phyloP scores from a whole-genome alignment of 2,113 vertebrate genomes.

The Andinoacara biseriatus region DNA sequence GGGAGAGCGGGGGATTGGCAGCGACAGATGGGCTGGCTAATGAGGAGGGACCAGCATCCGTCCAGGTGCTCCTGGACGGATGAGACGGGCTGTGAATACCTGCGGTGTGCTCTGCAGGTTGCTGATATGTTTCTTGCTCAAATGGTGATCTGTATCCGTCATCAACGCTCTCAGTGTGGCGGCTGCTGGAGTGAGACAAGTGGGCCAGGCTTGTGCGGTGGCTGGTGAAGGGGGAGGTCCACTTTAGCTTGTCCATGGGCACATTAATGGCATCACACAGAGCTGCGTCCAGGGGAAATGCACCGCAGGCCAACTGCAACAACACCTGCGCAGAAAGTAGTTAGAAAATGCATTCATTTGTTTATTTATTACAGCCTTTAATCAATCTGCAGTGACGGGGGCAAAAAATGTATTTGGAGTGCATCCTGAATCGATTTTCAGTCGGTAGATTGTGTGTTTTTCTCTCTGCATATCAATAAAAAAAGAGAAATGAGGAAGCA shows the following conservation, averaged over 20 bases:
- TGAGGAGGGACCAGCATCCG: constrained; percentile 38
- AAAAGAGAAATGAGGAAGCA: background rate
- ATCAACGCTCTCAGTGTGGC: constrained; percentile 52
- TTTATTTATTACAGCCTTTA: background rate
- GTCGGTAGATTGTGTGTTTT: background rate
- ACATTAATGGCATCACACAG: constrained; percentile 86
- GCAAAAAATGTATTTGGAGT: background rate
- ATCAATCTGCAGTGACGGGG: background rate
- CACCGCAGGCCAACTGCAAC: constrained; percentile 91
- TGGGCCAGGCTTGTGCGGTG: constrained; percentile 85
- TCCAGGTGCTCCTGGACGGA: constrained; percentile 46
- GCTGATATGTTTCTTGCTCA: constrained; percentile 44
- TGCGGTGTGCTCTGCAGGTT: constrained; percentile 32
- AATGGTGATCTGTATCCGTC: constrained; percentile 20
- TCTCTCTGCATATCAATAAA: background rate
- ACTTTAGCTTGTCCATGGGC: constrained; percentile 94
- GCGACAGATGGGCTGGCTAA: constrained; percentile 56
- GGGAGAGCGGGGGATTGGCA: constrained; percentile 46
- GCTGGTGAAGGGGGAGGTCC: constrained; percentile 91
- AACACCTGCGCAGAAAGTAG: constrained; percentile 79
- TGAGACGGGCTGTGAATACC: constrained; percentile 47
- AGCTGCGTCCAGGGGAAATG: constrained; percentile 85
- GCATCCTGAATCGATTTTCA: background rate
- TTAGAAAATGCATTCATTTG: background rate
- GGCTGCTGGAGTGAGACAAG: constrained; percentile 73